A percentile compares a stretch with the other conserved stretches of the same genome.
phyloP scores from a whole-genome alignment of 2,888 invertebrate genomes.

The Kryphioiulus occultus region DNA sequence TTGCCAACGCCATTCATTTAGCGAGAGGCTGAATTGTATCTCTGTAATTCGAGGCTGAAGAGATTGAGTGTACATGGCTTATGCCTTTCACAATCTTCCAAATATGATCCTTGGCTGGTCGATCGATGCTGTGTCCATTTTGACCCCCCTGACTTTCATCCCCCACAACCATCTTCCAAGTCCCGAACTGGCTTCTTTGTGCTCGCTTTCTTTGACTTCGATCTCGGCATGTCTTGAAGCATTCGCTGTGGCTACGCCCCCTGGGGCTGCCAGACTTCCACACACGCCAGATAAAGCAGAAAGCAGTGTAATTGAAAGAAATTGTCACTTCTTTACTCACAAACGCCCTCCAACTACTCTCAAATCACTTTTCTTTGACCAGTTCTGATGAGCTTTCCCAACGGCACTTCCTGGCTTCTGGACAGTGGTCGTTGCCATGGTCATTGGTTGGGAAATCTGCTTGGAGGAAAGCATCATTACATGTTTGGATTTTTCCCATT shows the following conservation, averaged over 20 bases:
- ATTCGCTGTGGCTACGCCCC: neutral
- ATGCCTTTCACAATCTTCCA: neutral
- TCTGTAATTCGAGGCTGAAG: constrained; percentile 35
- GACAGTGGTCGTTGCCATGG: neutral
- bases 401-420: neutral
- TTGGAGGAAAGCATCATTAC: neutral
- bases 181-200: neutral
- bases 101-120: constrained; percentile 22
- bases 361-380: constrained; percentile 28
- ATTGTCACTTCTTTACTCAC: constrained; percentile 31
- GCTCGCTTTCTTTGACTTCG: neutral
- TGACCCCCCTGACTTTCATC: neutral
- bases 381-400: neutral
- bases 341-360: neutral
- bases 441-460: neutral
- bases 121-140: neutral
- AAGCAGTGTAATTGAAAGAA: constrained; percentile 3
- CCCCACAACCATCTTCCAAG: neutral
- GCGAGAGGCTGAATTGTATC: neutral
- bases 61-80: constrained; percentile 31
- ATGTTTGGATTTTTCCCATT: neutral
- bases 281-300: constrained; percentile 33
- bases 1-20: constrained; percentile 26
- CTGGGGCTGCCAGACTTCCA: neutral
- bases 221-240: neutral